These are phyloP conservation scores for Actenoides hombroni DNA, from an alignment of 2,113 vertebrate genomes.

Conservation along the genomic window DNA sequence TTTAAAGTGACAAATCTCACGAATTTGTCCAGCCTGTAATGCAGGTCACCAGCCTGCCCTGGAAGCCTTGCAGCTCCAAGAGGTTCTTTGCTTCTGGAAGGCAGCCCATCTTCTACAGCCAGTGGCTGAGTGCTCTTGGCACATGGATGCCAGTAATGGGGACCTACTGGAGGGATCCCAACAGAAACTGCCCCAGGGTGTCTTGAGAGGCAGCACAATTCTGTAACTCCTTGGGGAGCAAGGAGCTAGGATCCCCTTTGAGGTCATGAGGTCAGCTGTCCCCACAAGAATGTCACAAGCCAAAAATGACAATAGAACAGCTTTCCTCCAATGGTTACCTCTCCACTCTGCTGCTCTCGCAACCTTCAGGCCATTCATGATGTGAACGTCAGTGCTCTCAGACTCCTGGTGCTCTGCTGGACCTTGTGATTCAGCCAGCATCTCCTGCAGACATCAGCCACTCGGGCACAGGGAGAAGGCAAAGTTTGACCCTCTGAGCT, in stretches of 20 bases:
- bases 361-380: neutral
- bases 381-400: neutral
- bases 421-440: neutral
- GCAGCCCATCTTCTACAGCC: neutral
- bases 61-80: neutral
- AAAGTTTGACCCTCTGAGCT: neutral
- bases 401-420: neutral
- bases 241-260: neutral
- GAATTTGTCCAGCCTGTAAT: neutral
- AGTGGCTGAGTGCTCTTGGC: neutral
- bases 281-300: neutral
- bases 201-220: neutral
- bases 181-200: neutral
- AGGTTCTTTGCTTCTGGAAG: neutral
- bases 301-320: neutral
- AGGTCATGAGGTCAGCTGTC: neutral
- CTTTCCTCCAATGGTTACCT: neutral
- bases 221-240: too few relatives aligned
- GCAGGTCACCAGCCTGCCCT: too few relatives aligned
- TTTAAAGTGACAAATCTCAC: neutral
- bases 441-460: neutral
- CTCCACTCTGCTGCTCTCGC: neutral
- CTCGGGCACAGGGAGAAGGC: neutral
- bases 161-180: neutral
- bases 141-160: rapidly evolving